These are phyloP conservation scores for Salvelinus sp. DNA, from an alignment of 2,113 vertebrate species.

Conservation along the genomic window DNA sequence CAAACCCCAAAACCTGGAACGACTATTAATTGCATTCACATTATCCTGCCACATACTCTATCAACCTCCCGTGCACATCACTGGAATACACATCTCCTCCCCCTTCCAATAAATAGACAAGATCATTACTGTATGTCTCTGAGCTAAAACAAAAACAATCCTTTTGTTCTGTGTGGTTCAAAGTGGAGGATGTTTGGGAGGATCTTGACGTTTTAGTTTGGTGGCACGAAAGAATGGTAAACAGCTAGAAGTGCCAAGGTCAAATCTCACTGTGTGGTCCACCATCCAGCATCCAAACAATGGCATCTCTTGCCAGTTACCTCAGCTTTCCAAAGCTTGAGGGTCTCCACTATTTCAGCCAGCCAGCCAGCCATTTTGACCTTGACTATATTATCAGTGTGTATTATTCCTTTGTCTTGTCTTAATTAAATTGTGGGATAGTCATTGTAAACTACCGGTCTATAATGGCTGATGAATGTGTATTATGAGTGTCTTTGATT, in stretches of 20 bases:
- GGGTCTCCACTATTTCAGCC: background rate
- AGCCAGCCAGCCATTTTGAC: background rate
- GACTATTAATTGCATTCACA: conserved; percentile 30
- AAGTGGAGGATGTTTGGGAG: conserved; percentile 20
- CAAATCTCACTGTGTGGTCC: background rate
- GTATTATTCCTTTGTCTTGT: background rate
- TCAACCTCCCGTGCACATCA: conserved; percentile 14
- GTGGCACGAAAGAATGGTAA: conserved; percentile 15
- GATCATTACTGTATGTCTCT: conserved; percentile 17
- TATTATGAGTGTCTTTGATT: too few species aligned
- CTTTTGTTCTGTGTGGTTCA: conserved; percentile 25
- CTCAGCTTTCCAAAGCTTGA: background rate
- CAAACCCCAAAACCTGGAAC: conserved; percentile 42
- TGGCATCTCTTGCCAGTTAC: too few species aligned
- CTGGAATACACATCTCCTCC: background rate
- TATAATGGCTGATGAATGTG: too few species aligned
- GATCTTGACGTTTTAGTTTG: background rate
- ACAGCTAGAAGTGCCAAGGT: conserved; percentile 2
- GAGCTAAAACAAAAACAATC: conserved; percentile 14
- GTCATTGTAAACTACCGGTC: background rate
- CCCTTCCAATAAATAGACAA: conserved; percentile 16
- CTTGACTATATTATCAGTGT: background rate
- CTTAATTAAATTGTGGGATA: background rate
- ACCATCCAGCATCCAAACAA: background rate
- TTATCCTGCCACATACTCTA: conserved; percentile 8